Evolutionary conservation across 2,797 vertebrate species (phyloP).

Genomic region (Thripadectes ignobilis): DNA sequence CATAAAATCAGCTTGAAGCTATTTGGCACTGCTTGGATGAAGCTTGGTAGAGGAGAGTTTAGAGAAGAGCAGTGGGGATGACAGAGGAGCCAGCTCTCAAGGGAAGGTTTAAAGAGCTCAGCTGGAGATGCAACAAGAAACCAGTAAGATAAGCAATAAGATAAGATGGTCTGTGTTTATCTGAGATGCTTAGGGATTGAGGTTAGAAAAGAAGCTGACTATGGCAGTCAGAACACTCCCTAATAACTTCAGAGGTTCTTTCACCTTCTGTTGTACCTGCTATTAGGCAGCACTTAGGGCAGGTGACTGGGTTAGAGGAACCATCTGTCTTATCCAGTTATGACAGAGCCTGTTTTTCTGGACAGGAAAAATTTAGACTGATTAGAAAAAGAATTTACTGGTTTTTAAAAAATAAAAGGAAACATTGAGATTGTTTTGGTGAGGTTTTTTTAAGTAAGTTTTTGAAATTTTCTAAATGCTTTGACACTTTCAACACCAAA

Average conservation of each 20-base stretch:
- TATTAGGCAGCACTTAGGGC: neutral
- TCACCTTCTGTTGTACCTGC: neutral
- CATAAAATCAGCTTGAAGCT: neutral
- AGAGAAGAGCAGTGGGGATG: neutral
- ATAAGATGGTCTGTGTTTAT: neutral
- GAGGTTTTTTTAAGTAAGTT: neutral
- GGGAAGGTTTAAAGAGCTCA: neutral
- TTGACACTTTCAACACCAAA: neutral
- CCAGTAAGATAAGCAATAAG: neutral
- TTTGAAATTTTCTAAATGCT: neutral
- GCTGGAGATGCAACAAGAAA: neutral
- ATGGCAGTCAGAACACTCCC: neutral
- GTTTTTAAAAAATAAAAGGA: neutral
- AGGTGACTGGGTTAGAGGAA: neutral
- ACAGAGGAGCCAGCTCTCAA: neutral
- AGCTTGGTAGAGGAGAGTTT: neutral
- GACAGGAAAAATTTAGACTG: neutral
- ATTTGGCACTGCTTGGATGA: neutral
- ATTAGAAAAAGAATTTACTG: neutral
- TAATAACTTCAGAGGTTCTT: neutral
- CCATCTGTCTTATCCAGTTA: neutral
- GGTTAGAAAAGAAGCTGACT: neutral
- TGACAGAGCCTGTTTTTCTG: neutral
- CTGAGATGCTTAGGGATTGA: neutral
- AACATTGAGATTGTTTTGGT: fast-evolving